Evolutionary conservation across 1,140 invertebrate species (phyloP).

Genomic region (Sinella curviseta): DNA sequence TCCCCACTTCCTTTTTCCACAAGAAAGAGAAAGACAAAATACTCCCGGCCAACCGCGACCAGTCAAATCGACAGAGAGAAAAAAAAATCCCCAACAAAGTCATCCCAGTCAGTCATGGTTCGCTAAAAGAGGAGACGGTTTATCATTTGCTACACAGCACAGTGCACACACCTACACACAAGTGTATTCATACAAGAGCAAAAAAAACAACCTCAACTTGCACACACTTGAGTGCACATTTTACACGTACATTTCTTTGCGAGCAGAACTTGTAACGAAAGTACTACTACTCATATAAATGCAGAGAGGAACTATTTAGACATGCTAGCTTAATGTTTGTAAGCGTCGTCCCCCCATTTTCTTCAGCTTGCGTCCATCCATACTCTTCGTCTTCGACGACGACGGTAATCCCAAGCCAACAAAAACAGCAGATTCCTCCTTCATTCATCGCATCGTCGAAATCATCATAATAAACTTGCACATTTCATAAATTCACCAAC

Average conservation of each 20-base stretch:
- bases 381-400: too few relatives aligned
- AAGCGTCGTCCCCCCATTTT: too few relatives aligned
- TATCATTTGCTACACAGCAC: not conserved
- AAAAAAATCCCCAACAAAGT: not conserved
- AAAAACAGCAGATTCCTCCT: slow-evolving; percentile 4
- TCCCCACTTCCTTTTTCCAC: slow-evolving; percentile 3
- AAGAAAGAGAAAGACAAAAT: not conserved
- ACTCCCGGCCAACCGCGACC: not conserved
- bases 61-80: not conserved
- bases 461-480: not conserved
- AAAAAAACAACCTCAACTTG: not conserved
- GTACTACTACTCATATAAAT: not conserved
- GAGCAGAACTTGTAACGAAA: too few relatives aligned
- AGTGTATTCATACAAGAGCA: not conserved
- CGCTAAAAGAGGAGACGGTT: slow-evolving; percentile 9
- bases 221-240: slow-evolving; percentile 2
- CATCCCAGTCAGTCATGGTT: slow-evolving; percentile 7
- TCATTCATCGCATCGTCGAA: not conserved
- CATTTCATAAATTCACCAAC: not conserved
- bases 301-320: slow-evolving; percentile 7
- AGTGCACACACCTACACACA: slow-evolving; percentile 1
- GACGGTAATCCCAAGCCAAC: not conserved
- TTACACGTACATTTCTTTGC: not conserved
- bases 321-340: not conserved
- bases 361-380: too few relatives aligned